Percentiles rank a stretch among this genome's conserved stretches.
These are phyloP conservation scores for Ptycholaimellus sp. DNA, from an alignment of 2,888 invertebrate species.

Conservation along the genomic window DNA sequence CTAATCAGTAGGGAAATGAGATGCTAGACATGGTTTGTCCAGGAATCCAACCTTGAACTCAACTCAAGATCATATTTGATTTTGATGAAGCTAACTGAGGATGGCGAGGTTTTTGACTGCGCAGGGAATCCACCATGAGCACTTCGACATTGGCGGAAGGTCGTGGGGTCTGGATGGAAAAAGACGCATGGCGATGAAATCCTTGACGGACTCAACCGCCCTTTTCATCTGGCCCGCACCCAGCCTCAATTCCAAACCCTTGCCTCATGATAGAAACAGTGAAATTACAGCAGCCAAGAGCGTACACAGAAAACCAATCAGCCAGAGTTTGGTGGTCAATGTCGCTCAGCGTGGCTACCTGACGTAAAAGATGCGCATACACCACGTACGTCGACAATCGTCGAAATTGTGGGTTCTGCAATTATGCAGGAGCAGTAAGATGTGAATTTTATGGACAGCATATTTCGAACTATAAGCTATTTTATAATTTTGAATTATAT, in stretches of 20 bases:
- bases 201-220: constrained; percentile 34
- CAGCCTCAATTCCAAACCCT: constrained; percentile 26
- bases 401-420: constrained; percentile 38
- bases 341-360: constrained; percentile 31
- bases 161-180: constrained; percentile 37
- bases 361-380: constrained; percentile 37
- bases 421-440: too few species aligned
- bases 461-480: too few species aligned
- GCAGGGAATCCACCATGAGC: constrained; percentile 40
- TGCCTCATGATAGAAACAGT: neutral
- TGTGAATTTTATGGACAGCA: too few species aligned
- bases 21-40: too few species aligned
- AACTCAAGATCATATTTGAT: too few species aligned
- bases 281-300: neutral
- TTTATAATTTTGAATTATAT: neutral
- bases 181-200: constrained; percentile 37
- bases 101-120: constrained; percentile 38
- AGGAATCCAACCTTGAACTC: too few species aligned
- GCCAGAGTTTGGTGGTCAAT: neutral
- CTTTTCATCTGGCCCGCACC: constrained; percentile 31
- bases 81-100: constrained; percentile 37
- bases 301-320: neutral
- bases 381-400: constrained; percentile 37
- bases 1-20: too few species aligned
- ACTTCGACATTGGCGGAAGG: constrained; percentile 33